Base-by-base conservation (phyloP, 2,113 vertebrate genomes). In the Nansenia antarctica region DNA sequence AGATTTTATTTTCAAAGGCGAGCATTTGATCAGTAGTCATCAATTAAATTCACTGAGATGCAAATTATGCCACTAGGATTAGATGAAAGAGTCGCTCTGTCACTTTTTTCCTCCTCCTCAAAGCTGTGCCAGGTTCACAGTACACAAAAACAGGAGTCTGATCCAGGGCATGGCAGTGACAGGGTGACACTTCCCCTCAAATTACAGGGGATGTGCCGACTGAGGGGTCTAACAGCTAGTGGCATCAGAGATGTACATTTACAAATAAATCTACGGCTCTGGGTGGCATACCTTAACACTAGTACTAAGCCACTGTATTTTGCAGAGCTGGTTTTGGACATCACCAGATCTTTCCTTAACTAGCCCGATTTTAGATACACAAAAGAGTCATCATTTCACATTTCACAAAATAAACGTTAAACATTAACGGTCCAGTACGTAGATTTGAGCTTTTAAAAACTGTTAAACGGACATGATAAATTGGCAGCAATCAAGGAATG, bases 11-110 rank as follows among this genome's bases (percentile, higher is more conserved):
- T 91, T 87, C 87, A 90, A 89, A 91, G 88, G 85, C 80, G 83
- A 70, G 81, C 85, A 93, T 92, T 90, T 92, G 90, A 92, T 90
- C 90, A 90, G 90, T 88, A 90, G 90, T 90, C 90, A 89, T 91
- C 88, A 91, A 91, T 92, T 92, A 91, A 90, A 87, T 59, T 84
- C 88, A 88, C 83, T 82, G 88, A 88, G 86, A 87, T 87, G 87
- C 87, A 87, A 85, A 89, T 91, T 90, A 90, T 82, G 79, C 86
- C 85, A 71, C 72, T 76, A 82, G 85, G 83, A 87, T 91, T 78
- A 92, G 92, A 93, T 93, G 90, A 92, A 93, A 92, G 92, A 71
- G 79, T 66, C 80, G 80, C 72, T 45, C 83, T 91, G 91, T 91
- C 90, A 93, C 82, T 78, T 66, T 79, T 84, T 80, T 82, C 86